Base-by-base conservation (phyloP, 2,113 vertebrate species). In the Pterocles burchelli region DNA sequence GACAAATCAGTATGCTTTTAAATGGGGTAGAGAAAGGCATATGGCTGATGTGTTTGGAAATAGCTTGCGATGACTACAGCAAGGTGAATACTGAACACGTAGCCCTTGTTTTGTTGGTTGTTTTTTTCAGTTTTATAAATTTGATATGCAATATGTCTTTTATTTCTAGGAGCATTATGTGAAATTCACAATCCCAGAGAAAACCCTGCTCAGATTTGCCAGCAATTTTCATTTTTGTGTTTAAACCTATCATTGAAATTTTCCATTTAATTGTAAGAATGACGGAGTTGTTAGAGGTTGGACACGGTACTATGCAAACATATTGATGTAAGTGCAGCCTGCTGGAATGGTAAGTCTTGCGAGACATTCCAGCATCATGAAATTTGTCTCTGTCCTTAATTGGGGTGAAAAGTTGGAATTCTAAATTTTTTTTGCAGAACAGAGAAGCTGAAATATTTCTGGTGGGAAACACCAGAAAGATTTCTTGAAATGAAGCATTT, bases 401-500 rank as follows among this genome's bases (percentile, higher is more conserved):
- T 67, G 33, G 11, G 22, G 10, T 74, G 46, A 90, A 87, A 92
- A 81, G 48, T 36, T 86, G n/a, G 68, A 81, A 95, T 81, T 92
- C 63, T 87, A 21, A 90, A 74, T 63, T 68, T 24, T 67, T 67
- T 88, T 85, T 63, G 20, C 11, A 25, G 73, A 81, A 45, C 33
- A 78, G 29, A 81, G 90, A 77, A 76, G 46, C 36, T 70, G 88
- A 85, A 88, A 46, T 73, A 25, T 77, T 93, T 92, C 82, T 90
- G 31, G 58, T 86, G 73, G 52, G 48, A 86, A 94, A 81, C 48
- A 81, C 62, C 43, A 86, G 72, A 52, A 5, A 58, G 29, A 61
- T 86, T 90, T 85, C 38, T 84, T 88, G 86, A 86, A 95, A 78
- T 59, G 86, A 24, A 92, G 34, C 22, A 26, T 88, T 94, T 92